These are phyloP conservation scores for Brienomyrus longianalis DNA, from an alignment of 2,113 vertebrate species.

Conservation along the genomic window DNA sequence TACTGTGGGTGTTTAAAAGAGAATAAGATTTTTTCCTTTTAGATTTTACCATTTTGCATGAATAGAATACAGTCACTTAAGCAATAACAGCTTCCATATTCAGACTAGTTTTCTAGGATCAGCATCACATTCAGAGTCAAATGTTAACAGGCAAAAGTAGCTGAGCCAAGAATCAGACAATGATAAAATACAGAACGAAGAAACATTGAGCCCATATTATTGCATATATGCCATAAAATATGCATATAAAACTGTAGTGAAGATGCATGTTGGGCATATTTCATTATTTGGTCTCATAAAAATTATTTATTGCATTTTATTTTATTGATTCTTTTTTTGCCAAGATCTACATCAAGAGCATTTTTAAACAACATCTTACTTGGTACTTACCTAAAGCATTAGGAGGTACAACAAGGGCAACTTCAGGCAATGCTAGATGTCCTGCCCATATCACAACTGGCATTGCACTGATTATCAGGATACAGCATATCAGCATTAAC, in stretches of 20 bases:
- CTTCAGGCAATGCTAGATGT: background rate
- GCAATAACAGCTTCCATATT: background rate
- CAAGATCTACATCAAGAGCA: background rate
- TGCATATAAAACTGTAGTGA: background rate
- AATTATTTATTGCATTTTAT: background rate
- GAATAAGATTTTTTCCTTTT: background rate
- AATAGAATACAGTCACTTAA: background rate
- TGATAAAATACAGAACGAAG: background rate
- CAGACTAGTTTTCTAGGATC: background rate
- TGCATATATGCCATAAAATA: background rate
- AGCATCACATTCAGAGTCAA: background rate
- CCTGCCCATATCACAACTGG: background rate
- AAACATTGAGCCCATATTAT: background rate
- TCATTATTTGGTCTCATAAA: conserved; percentile 3
- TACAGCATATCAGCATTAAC: background rate
- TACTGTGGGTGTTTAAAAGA: background rate
- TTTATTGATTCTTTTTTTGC: background rate
- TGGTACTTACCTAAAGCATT: background rate
- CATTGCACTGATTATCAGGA: background rate
- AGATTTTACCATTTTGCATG: background rate
- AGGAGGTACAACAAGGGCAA: background rate
- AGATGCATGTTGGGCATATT: background rate
- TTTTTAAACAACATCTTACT: background rate
- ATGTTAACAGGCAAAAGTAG: background rate
- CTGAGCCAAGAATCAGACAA: background rate